Evolutionary conservation across 2,797 vertebrate species (phyloP).

Genomic region (Hephaestus fuliginosus): DNA sequence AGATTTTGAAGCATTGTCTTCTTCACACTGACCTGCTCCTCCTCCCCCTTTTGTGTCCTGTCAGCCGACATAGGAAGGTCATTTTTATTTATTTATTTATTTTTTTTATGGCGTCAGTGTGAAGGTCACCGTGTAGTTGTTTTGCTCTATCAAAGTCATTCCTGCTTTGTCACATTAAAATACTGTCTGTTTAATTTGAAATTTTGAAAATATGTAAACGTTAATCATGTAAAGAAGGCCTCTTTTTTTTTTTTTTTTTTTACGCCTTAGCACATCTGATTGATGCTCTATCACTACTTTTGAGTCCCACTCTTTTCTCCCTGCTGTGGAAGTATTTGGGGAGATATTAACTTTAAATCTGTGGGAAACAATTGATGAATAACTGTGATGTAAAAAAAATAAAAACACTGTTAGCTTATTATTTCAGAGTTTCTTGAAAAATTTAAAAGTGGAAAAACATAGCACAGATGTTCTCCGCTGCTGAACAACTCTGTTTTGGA

Average conservation of each 20-base stretch:
- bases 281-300: conserved; percentile 12
- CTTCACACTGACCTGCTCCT: conserved; percentile 43
- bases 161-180: neutral
- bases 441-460: conserved; percentile 5
- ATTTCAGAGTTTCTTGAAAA: conserved; percentile 46
- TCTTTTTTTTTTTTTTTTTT: neutral
- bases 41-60: conserved; percentile 44
- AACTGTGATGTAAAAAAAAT: conserved; percentile 11
- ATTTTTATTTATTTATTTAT: neutral
- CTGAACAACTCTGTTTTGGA: conserved; percentile 30
- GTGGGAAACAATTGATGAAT: conserved; percentile 31
- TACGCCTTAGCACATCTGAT: conserved; percentile 11
- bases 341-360: conserved; percentile 28
- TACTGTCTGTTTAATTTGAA: neutral
- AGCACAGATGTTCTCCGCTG: conserved; percentile 56
- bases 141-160: neutral
- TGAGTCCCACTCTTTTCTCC: conserved; percentile 5
- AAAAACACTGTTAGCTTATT: conserved; percentile 30
- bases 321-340: conserved; percentile 21
- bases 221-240: conserved; percentile 6
- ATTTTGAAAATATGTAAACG: neutral
- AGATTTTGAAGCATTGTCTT: conserved; percentile 59
- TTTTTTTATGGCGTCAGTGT: neutral
- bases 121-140: neutral
- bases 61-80: neutral